phyloP scores from a whole-genome alignment of 30 jellyfish, hydroid and myxozoan species.

The Hydractinia echinata region DNA sequence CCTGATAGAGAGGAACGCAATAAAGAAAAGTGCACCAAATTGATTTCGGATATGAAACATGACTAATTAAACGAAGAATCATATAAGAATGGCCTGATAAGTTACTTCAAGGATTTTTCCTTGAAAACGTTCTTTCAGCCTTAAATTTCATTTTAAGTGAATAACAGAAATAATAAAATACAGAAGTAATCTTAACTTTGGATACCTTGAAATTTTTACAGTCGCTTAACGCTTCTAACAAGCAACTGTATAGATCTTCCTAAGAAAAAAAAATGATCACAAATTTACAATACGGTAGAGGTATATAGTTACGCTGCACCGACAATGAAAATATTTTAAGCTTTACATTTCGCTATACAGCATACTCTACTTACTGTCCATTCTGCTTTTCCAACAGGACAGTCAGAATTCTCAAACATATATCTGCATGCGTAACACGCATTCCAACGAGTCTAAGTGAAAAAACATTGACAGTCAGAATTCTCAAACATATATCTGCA shows the following conservation, averaged over 20 bases:
- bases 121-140: too few species aligned
- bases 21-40: too few species aligned
- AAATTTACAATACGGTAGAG: background rate
- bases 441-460: constrained; percentile 85
- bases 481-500: constrained; percentile 74
- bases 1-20: too few species aligned
- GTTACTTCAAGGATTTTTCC: too few species aligned
- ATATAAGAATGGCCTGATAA: too few species aligned
- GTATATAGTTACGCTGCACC: background rate
- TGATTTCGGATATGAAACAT: too few species aligned
- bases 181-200: too few species aligned
- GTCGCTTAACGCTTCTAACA: constrained; percentile 62
- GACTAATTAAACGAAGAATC: too few species aligned
- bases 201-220: constrained; percentile 92
- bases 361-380: constrained; percentile 69
- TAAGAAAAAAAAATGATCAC: background rate
- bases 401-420: constrained; percentile 62
- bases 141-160: too few species aligned
- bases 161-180: too few species aligned
- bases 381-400: constrained; percentile 41
- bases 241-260: constrained; percentile 58
- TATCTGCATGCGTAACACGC: constrained; percentile 95
- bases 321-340: background rate
- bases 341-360: background rate
- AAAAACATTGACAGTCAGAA: constrained; percentile 22